phyloP scores from a whole-genome alignment of 2,113 vertebrate species.

The Upupa epops region DNA sequence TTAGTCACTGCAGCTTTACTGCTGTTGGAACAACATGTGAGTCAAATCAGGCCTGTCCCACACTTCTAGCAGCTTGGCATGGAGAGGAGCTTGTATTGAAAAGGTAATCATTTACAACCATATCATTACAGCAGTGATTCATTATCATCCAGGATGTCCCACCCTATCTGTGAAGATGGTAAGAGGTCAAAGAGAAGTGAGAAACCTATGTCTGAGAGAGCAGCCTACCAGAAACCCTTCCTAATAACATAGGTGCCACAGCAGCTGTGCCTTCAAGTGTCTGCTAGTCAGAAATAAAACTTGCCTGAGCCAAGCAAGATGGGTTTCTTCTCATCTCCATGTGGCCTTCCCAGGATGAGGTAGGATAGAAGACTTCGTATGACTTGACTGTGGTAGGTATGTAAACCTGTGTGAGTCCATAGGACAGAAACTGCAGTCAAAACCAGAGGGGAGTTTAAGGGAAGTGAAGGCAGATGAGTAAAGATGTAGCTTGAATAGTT shows the following conservation, averaged over 20 bases:
- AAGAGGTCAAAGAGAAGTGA: background rate
- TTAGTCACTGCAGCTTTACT: background rate
- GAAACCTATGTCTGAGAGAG: background rate
- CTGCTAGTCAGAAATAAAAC: background rate
- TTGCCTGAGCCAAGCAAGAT: fast-evolving
- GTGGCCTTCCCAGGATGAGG: background rate
- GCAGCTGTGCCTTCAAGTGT: background rate
- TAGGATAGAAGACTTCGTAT: background rate
- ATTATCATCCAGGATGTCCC: background rate
- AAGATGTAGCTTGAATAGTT: background rate
- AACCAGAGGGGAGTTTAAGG: background rate
- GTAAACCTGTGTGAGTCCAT: background rate
- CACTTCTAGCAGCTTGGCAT: background rate
- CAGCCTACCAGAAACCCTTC: background rate
- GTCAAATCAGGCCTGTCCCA: background rate
- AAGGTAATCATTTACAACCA: background rate
- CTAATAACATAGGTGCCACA: background rate
- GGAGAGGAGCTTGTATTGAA: background rate
- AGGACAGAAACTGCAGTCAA: background rate
- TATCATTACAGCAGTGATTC: background rate
- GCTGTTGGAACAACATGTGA: background rate
- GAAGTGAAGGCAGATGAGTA: background rate
- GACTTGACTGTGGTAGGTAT: background rate
- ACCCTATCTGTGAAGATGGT: background rate
- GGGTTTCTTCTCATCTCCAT: background rate